Evolutionary conservation across 1,140 invertebrate species (phyloP).

Genomic region (Polyergus mexicanus): DNA sequence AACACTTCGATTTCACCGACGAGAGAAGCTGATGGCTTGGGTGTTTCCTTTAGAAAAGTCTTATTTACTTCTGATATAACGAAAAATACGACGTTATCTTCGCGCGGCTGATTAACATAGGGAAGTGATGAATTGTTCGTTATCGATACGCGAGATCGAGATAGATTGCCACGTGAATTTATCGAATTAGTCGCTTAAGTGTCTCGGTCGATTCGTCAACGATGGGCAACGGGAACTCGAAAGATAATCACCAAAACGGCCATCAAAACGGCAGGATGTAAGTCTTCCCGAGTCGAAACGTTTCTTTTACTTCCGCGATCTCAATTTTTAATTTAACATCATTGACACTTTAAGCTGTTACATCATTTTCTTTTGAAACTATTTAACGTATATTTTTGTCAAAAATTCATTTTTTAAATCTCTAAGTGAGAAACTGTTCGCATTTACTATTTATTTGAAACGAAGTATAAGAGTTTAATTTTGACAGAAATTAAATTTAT

Average conservation of each 20-base stretch:
- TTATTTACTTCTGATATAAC: neutral
- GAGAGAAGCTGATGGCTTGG: neutral
- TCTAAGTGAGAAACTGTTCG: no score
- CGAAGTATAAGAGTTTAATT: no score
- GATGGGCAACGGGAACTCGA: constrained; percentile 64
- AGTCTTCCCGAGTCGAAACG: constrained; percentile 21
- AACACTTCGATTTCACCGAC: constrained; percentile 55
- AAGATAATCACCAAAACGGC: constrained; percentile 33
- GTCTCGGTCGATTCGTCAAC: constrained; percentile 1
- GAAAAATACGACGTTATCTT: neutral
- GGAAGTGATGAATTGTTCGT: neutral
- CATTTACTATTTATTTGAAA: no score
- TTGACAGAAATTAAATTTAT: no score
- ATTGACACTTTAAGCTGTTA: neutral
- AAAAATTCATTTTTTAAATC: no score
- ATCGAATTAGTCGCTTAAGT: neutral
- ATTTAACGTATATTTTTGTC: no score
- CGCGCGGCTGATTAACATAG: neutral
- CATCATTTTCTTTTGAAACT: no score
- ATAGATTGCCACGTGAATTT: neutral
- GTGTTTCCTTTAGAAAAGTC: neutral
- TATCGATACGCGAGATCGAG: constrained; percentile 5
- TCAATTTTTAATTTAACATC: neutral
- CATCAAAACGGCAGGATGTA: constrained; percentile 41
- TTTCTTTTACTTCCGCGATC: neutral